Evolutionary conservation across 1,140 invertebrate genomes (phyloP), one percentile per base, ranked within the genome.

Genomic region (Lasaia peninsularis): DNA sequence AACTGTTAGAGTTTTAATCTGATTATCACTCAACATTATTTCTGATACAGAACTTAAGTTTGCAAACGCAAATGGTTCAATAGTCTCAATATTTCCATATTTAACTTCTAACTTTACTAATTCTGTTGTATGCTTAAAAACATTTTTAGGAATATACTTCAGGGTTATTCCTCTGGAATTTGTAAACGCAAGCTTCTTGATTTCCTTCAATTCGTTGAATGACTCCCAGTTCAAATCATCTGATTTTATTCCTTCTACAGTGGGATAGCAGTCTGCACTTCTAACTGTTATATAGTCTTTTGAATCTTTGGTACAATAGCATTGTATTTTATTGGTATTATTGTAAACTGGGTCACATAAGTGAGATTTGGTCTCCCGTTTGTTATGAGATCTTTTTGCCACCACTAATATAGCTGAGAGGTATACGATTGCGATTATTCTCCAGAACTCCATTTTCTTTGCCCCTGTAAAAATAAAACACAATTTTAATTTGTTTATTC

Each of bases 51-150:
- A 86, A 9, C 91, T 91, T 11, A 94, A 70, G 80, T 95, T 94
- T 2, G 92, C 92, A 70, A 96, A 95, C 1, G 93, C 92, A 72
- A 91, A 92, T 21, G 93, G 84, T 50, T 90, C 80, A 1, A 96
- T 80, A 2, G 91, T 91, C 52, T 92, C 86, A 52, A 96, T 92
- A 49, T 90, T 93, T 0, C 92, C 94, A 69, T 95, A 94, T 59
- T 93, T 91, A n/a, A 96, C 90, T 62, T 91, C 90, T 20, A 95
- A 73, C 52, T 89, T 91, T 52, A 90, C 85, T 33, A 96, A 74
- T 37, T 92, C 89, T 50, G 90, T 91, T 32, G 94, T 82, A 58
- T 92, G 89, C 37, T 89, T 88, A 4, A 96, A 75, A 2, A 92
- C 91, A 53, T 90, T 88, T 1, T 91, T 94, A 0, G 94, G 94